A percentile compares a stretch with the other conserved stretches of the same genome.
These are phyloP conservation scores for Gambusia holbrooki DNA, from an alignment of 2,113 vertebrate genomes.

Conservation along the genomic window DNA sequence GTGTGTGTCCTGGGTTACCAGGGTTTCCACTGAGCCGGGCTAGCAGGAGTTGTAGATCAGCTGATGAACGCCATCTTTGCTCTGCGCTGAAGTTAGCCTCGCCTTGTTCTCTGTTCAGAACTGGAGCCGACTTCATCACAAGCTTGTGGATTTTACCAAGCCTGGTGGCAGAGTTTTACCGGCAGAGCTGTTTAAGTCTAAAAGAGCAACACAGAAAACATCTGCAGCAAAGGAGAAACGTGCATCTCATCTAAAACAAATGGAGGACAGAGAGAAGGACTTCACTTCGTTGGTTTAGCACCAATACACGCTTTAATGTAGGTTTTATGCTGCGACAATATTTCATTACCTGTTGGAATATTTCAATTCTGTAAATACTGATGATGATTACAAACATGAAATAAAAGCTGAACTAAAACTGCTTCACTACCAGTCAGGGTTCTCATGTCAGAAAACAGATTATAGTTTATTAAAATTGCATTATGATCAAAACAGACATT, in stretches of 20 bases:
- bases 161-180: neutral
- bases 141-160: too few species aligned
- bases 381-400: neutral
- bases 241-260: too few species aligned
- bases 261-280: too few species aligned
- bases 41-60: neutral
- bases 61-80: neutral
- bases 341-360: neutral
- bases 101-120: neutral
- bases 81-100: neutral
- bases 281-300: neutral
- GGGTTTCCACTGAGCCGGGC: neutral
- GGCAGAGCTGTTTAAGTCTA: neutral
- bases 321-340: neutral
- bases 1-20: neutral
- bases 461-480: neutral
- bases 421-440: neutral
- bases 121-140: too few species aligned
- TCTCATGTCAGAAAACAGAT: neutral
- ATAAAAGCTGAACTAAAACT: too few species aligned
- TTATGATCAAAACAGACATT: neutral
- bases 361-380: neutral
- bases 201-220: neutral
- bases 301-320: neutral
- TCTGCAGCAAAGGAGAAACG: neutral